Percentiles rank a stretch among this genome's conserved stretches.
phyloP scores from a whole-genome alignment of 2,113 vertebrate species.

The Alexandromys fortis region DNA sequence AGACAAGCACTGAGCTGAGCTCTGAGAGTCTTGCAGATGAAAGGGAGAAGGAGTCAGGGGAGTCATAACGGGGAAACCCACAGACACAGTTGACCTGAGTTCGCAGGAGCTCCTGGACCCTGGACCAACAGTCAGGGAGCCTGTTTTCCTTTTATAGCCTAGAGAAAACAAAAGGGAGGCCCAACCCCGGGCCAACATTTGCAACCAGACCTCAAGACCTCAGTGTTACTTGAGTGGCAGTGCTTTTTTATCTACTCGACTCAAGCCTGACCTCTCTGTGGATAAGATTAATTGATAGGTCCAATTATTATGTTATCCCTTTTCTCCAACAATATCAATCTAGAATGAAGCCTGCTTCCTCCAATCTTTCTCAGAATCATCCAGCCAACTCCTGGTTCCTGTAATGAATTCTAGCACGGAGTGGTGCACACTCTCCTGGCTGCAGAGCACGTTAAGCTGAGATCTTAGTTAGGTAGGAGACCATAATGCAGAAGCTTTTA shows the following conservation, averaged over 20 bases:
- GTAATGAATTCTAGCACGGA: not conserved
- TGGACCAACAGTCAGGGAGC: no score
- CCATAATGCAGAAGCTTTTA: not conserved
- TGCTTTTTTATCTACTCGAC: not conserved
- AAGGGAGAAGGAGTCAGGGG: no score
- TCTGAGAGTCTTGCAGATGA: no score
- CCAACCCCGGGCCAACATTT: not conserved
- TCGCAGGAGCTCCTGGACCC: no score
- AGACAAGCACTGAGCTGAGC: no score
- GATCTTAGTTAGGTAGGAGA: not conserved
- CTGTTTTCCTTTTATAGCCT: not conserved
- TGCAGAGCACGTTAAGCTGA: not conserved
- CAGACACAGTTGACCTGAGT: no score
- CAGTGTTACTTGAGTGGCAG: not conserved
- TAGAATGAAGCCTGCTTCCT: not conserved
- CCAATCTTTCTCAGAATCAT: not conserved
- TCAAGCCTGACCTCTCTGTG: not conserved
- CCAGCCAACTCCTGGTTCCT: not conserved
- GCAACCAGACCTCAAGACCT: accelerated
- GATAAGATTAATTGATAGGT: not conserved
- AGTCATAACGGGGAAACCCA: no score
- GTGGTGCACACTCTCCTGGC: not conserved
- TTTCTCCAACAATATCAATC: not conserved
- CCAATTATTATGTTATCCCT: not conserved
- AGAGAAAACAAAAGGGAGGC: not conserved